Percentiles rank a stretch among this genome's conserved stretches.
Conservation (phyloP, 2,888 invertebrate genomes). For the Acanthosepion lycidas region DNA sequence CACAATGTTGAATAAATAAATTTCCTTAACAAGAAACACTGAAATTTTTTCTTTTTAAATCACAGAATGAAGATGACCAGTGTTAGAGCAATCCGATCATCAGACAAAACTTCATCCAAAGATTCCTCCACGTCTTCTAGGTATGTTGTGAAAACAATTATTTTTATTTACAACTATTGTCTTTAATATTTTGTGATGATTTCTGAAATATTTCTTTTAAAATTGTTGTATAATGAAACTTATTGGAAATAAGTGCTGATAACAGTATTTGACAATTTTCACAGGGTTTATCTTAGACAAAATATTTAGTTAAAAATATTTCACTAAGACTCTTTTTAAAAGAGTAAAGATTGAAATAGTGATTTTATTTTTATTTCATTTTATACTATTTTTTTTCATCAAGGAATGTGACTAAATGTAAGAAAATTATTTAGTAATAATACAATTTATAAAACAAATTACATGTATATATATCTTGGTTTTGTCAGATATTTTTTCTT, state of each 20-base stretch:
- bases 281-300: too few species aligned
- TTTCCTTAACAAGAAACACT: background rate
- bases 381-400: background rate
- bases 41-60: background rate
- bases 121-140: conserved; percentile 44
- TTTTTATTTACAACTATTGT: background rate
- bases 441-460: background rate
- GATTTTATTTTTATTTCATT: too few species aligned
- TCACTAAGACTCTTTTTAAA: too few species aligned
- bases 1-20: background rate
- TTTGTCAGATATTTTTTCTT: background rate
- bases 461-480: background rate
- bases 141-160: background rate
- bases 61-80: conserved; percentile 46
- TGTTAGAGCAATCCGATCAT: conserved; percentile 37
- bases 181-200: background rate
- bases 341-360: too few species aligned
- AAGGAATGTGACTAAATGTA: background rate
- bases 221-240: too few species aligned
- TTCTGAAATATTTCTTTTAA: background rate
- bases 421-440: background rate
- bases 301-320: too few species aligned
- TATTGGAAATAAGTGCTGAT: too few species aligned
- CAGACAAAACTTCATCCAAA: conserved; percentile 44
- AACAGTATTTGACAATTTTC: too few species aligned